Evolutionary conservation across 2,113 vertebrate genomes (phyloP).

Genomic region (Entosphenus tridentatus): DNA sequence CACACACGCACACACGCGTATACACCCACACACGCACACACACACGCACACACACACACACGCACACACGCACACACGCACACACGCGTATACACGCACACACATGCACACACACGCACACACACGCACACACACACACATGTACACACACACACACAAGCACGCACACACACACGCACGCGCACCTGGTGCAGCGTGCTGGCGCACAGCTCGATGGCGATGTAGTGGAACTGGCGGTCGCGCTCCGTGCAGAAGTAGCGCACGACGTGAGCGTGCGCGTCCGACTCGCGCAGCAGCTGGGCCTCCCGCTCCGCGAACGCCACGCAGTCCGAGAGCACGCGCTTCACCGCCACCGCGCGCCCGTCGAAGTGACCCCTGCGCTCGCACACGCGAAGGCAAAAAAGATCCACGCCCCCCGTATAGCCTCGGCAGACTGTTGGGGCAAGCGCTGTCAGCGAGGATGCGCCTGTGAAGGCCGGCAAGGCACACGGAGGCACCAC

Average conservation of each 20-base stretch:
- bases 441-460: too few species aligned
- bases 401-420: neutral
- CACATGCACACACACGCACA: constrained; percentile 15
- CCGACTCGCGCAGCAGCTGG: constrained; percentile 67
- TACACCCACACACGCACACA: too few species aligned
- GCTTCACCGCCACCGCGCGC: constrained; percentile 66
- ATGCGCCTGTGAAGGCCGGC: too few species aligned
- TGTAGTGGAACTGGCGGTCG: constrained; percentile 96
- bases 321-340: constrained; percentile 88
- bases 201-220: constrained; percentile 70
- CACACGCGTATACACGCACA: too few species aligned
- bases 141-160: constrained; percentile 16
- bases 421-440: neutral
- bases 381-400: neutral
- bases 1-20: too few species aligned
- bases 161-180: too few species aligned
- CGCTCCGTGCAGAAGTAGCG: constrained; percentile 88
- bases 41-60: too few species aligned
- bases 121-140: too few species aligned
- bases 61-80: too few species aligned
- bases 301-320: constrained; percentile 90
- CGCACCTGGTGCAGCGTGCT: constrained; percentile 72
- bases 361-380: constrained; percentile 72
- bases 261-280: constrained; percentile 84
- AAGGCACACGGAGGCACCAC: too few species aligned